phyloP scores from a whole-genome alignment of 2,888 invertebrate species.

The Cetonia aurata region DNA sequence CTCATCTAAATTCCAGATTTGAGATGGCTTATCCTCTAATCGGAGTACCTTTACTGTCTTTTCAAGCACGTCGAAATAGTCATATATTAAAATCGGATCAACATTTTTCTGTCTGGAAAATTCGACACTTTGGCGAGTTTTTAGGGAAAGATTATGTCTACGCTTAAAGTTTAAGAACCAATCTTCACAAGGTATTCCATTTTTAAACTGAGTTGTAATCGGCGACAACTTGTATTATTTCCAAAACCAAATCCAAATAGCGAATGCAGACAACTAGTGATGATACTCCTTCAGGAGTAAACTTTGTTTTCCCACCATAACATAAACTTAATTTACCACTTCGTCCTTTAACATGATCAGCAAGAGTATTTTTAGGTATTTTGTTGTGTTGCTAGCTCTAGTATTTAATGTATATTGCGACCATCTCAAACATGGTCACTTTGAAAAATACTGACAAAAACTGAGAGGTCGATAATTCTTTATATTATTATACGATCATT shows the following conservation, averaged over 20 bases:
- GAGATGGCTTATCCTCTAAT: conserved; percentile 52
- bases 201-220: conserved; percentile 55
- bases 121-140: conserved; percentile 53
- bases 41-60: conserved; percentile 48
- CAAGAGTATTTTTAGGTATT: conserved; percentile 43
- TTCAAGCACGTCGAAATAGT: conserved; percentile 48
- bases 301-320: conserved; percentile 33
- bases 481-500: no score
- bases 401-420: no score
- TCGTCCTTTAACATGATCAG: conserved; percentile 44
- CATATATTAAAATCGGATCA: conserved; percentile 52
- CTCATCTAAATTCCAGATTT: conserved; percentile 53
- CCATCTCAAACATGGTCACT: no score
- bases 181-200: conserved; percentile 53
- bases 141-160: conserved; percentile 51
- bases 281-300: conserved; percentile 51
- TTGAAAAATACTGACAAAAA: no score
- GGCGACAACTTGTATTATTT: conserved; percentile 56
- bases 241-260: conserved; percentile 59
- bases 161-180: conserved; percentile 53
- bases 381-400: conserved; percentile 37
- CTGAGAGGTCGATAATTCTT: no score
- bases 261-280: conserved; percentile 53
- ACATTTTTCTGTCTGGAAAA: conserved; percentile 49
- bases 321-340: conserved; percentile 43